Evolutionary conservation across 2,888 invertebrate genomes (phyloP).

Genomic region (Lithophane socia): DNA sequence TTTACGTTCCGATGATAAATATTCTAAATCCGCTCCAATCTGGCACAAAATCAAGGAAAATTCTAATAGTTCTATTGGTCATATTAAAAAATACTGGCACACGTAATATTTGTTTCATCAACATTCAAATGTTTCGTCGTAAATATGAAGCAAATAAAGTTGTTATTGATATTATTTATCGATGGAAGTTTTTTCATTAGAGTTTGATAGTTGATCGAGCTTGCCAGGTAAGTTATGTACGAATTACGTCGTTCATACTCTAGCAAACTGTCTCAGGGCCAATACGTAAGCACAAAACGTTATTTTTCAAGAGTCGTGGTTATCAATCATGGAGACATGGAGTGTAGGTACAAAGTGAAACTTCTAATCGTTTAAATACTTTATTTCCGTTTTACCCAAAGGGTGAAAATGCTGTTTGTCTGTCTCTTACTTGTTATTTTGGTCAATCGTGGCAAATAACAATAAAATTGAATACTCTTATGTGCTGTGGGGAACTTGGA

Average conservation of each 20-base stretch:
- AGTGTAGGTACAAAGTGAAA: background rate
- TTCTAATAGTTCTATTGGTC: slow-evolving; percentile 36
- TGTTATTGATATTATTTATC: slow-evolving; percentile 38
- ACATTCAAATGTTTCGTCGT: slow-evolving; percentile 33
- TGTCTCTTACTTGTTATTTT: background rate
- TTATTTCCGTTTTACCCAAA: background rate
- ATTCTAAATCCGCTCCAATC: slow-evolving; percentile 44
- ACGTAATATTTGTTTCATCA: slow-evolving; percentile 48
- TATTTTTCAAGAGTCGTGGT: background rate
- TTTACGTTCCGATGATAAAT: slow-evolving; percentile 46
- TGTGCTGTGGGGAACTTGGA: no score
- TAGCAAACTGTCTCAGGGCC: no score
- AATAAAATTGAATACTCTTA: background rate
- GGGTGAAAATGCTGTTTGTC: background rate
- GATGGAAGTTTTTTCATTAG: slow-evolving; percentile 31
- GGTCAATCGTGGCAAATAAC: background rate
- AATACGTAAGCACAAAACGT: background rate
- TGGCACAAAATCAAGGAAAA: slow-evolving; percentile 71
- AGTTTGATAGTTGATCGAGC: background rate
- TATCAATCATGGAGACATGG: background rate
- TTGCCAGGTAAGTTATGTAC: background rate
- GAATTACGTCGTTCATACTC: background rate
- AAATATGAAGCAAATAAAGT: slow-evolving; percentile 37
- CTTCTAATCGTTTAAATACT: background rate
- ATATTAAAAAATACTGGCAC: slow-evolving; percentile 43